Evolutionary conservation across 2,113 vertebrate species (phyloP).

Genomic region (Candoia aspera): DNA sequence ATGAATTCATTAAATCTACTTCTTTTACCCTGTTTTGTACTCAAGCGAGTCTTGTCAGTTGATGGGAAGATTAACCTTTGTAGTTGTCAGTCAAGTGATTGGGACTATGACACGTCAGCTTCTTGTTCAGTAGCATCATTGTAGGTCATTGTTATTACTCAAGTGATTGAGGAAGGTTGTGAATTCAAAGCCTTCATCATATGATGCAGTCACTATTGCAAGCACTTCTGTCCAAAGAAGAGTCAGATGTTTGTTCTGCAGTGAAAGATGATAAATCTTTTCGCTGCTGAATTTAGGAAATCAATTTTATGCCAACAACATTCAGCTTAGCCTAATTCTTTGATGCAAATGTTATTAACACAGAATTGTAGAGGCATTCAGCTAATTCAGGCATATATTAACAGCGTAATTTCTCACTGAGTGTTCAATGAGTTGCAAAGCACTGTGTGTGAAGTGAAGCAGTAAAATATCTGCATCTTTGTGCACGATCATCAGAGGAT

Average conservation of each 20-base stretch:
- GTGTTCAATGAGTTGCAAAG: neutral
- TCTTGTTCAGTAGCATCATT: neutral
- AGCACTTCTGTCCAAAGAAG: neutral
- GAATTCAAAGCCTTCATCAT: neutral
- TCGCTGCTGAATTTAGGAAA: neutral
- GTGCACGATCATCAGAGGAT: neutral
- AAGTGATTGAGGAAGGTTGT: neutral
- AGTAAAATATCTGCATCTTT: neutral
- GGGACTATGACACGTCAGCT: neutral
- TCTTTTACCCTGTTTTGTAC: neutral
- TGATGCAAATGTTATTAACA: neutral
- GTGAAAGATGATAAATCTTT: neutral
- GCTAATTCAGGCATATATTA: neutral
- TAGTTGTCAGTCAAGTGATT: neutral
- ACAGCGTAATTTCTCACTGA: neutral
- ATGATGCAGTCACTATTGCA: neutral
- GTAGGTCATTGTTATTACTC: neutral
- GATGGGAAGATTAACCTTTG: constrained; percentile 10
- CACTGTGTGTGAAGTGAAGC: neutral
- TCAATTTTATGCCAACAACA: neutral
- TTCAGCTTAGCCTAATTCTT: neutral
- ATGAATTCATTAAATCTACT: neutral
- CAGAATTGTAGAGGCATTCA: neutral
- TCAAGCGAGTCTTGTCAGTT: neutral
- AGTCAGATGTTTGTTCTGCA: neutral